Conservation (phyloP, 1,140 invertebrate species). For the Coboldia fuscipes region DNA sequence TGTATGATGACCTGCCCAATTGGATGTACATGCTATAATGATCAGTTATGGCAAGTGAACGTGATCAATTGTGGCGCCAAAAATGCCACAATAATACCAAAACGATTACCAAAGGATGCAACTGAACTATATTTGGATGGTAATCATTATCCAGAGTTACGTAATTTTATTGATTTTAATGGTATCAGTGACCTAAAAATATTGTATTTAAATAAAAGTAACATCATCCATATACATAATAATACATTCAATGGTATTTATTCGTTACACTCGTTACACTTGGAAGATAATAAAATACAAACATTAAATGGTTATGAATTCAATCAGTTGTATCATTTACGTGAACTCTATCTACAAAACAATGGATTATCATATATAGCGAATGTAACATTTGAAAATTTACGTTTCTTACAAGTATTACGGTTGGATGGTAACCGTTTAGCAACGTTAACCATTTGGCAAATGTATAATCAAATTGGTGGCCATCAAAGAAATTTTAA, state of each 20-base stretch:
- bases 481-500: constrained; percentile 28
- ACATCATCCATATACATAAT: constrained; percentile 59
- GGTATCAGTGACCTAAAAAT: constrained; percentile 63
- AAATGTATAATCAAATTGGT: constrained; percentile 9
- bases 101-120: constrained; percentile 64
- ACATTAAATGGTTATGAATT: constrained; percentile 64
- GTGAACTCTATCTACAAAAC: constrained; percentile 69
- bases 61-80: constrained; percentile 60
- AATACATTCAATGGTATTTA: constrained; percentile 64
- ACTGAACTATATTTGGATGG: constrained; percentile 79
- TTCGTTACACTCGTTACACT: constrained; percentile 53
- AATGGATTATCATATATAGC: constrained; percentile 56
- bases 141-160: constrained; percentile 54
- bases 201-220: constrained; percentile 63
- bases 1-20: constrained; percentile 66
- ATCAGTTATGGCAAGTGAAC: constrained; percentile 65
- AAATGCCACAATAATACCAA: constrained; percentile 40
- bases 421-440: constrained; percentile 66
- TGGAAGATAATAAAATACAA: constrained; percentile 63
- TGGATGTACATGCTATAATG: constrained; percentile 70
- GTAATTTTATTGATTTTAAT: constrained; percentile 58
- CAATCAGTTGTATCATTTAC: constrained; percentile 50
- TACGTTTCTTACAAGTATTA: constrained; percentile 57
- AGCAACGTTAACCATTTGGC: constrained; percentile 25
- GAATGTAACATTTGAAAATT: constrained; percentile 53